phyloP scores from a whole-genome alignment of 2,797 vertebrate species.

The Semotilus atromaculatus region DNA sequence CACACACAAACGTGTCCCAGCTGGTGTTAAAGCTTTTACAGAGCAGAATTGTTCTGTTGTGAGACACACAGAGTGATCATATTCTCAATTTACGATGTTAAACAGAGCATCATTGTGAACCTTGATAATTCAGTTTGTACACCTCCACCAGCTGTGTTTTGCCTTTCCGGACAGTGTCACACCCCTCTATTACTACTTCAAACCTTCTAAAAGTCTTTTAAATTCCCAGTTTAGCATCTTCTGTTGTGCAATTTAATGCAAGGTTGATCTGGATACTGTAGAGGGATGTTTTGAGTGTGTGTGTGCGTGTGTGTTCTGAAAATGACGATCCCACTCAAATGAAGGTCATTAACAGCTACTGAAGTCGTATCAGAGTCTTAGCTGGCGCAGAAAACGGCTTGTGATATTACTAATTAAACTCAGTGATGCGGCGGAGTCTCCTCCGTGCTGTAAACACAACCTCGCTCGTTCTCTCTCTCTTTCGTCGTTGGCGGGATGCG shows the following conservation, averaged over 20 bases:
- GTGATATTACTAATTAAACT: slow-evolving; percentile 62
- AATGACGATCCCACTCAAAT: slow-evolving; percentile 54
- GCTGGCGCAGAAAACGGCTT: slow-evolving; percentile 56
- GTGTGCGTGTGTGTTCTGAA: slow-evolving; percentile 31
- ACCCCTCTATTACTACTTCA: slow-evolving; percentile 26
- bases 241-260: slow-evolving; percentile 53
- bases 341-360: slow-evolving; percentile 60
- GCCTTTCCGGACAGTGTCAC: slow-evolving; percentile 9
- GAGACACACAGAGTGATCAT: background rate
- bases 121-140: background rate
- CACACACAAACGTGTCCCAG: background rate
- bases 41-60: background rate
- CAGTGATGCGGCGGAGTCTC: slow-evolving; percentile 47
- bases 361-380: slow-evolving; percentile 52
- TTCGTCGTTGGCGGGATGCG: slow-evolving; percentile 7
- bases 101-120: background rate
- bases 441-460: slow-evolving; percentile 56
- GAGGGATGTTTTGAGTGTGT: slow-evolving; percentile 33
- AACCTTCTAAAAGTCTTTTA: slow-evolving; percentile 43
- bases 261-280: slow-evolving; percentile 49
- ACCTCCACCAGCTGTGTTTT: slow-evolving; percentile 19
- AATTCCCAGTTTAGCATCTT: slow-evolving; percentile 51
- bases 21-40: background rate
- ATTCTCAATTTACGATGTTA: slow-evolving; percentile 3
- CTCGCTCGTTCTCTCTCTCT: background rate